Conservation (phyloP, 1,140 invertebrate genomes). For the Euglossa dilemma region DNA sequence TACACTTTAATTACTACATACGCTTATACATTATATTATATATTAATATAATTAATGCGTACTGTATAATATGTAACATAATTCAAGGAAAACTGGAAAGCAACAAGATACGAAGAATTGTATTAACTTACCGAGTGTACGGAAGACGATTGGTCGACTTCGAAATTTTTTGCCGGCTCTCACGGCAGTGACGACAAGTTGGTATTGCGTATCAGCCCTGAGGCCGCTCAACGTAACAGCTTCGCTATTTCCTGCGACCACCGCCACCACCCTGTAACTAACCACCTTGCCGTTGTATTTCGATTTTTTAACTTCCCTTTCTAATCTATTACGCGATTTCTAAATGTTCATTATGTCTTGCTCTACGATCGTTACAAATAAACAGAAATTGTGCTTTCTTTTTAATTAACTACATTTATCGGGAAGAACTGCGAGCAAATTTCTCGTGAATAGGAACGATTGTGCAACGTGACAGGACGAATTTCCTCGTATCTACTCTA, state of each 20-base stretch:
- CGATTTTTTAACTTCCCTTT: conserved; percentile 42
- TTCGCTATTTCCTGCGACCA: conserved; percentile 92
- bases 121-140: conserved; percentile 88
- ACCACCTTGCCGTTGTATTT: conserved; percentile 81
- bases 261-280: conserved; percentile 95
- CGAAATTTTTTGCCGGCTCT: conserved; percentile 90
- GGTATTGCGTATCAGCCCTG: conserved; percentile 92
- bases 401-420: not conserved
- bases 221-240: conserved; percentile 90
- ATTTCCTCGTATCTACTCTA: too few species aligned
- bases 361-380: not conserved
- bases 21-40: too few species aligned
- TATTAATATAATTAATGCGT: too few species aligned
- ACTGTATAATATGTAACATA: too few species aligned
- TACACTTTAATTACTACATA: too few species aligned
- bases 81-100: not conserved
- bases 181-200: conserved; percentile 91
- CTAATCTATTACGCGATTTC: not conserved
- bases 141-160: conserved; percentile 92
- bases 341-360: not conserved
- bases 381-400: not conserved
- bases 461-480: too few species aligned
- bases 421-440: not conserved
- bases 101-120: not conserved
- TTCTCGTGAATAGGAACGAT: not conserved